phyloP scores from a whole-genome alignment of 2,797 vertebrate species.

The Bucorvus abyssinicus region DNA sequence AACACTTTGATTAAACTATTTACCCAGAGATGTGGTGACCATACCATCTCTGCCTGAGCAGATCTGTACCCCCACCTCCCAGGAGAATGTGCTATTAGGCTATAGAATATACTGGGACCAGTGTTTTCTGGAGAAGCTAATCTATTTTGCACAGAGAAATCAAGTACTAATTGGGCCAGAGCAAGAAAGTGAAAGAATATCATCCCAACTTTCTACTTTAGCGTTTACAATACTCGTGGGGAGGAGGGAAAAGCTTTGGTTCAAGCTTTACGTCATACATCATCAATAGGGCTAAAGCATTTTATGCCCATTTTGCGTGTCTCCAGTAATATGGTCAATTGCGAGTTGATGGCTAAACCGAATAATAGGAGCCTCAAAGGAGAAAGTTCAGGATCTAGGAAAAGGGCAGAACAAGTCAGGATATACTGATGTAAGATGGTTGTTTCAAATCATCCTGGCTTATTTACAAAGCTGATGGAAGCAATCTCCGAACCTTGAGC shows the following conservation, averaged over 20 bases:
- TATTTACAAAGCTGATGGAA: conserved; percentile 12
- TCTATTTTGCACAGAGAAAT: background rate
- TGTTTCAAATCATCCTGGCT: background rate
- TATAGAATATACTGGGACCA: background rate
- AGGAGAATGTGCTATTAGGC: background rate
- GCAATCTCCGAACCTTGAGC: background rate
- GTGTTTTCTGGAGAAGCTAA: background rate
- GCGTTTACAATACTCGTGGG: background rate
- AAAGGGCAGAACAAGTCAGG: background rate
- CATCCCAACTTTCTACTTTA: background rate
- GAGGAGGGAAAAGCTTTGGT: background rate
- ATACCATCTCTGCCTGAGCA: background rate
- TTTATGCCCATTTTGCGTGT: background rate
- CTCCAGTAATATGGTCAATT: background rate
- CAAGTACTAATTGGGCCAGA: background rate
- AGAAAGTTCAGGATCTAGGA: background rate
- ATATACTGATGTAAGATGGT: background rate
- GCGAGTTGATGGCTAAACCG: background rate
- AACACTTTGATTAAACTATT: background rate
- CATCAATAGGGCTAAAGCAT: background rate
- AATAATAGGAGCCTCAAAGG: background rate
- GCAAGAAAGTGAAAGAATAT: background rate
- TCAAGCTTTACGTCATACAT: background rate
- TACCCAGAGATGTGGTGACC: background rate
- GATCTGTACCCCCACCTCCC: background rate